Conservation (phyloP, 2,113 vertebrate genomes). For the Campylomormyrus numenius region DNA sequence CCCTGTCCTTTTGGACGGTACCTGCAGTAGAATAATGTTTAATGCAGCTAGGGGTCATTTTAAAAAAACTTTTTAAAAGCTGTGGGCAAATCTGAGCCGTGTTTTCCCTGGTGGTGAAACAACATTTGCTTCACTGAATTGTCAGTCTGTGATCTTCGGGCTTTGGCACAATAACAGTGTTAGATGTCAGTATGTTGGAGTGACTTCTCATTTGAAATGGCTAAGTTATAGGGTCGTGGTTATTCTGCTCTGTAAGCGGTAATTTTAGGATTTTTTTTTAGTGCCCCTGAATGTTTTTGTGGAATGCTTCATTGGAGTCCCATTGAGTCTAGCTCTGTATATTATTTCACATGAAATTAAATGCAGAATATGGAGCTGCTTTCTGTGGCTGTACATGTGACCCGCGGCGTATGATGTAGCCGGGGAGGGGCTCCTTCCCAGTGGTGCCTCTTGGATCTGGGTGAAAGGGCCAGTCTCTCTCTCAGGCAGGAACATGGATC, state of each 20-base stretch:
- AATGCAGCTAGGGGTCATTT: background rate
- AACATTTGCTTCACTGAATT: background rate
- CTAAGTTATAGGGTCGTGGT: background rate
- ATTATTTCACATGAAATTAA: background rate
- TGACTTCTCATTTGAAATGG: background rate
- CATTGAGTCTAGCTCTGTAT: background rate
- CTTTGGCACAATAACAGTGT: background rate
- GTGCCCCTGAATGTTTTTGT: background rate
- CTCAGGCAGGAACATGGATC: background rate
- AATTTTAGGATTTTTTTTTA: background rate
- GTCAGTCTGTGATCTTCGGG: background rate
- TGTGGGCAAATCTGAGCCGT: background rate
- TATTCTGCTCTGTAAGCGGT: background rate
- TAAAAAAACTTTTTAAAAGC: background rate
- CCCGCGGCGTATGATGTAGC: background rate
- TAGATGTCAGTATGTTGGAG: background rate
- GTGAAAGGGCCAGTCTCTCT: background rate
- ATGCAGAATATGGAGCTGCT: background rate
- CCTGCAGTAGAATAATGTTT: background rate
- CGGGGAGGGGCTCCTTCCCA: background rate
- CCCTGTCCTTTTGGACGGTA: background rate
- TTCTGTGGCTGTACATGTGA: background rate
- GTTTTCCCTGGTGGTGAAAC: background rate
- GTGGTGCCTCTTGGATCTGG: background rate
- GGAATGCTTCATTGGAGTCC: background rate